Conservation (phyloP, 2,113 vertebrate genomes). For the Poeciliopsis turrubarensis region DNA sequence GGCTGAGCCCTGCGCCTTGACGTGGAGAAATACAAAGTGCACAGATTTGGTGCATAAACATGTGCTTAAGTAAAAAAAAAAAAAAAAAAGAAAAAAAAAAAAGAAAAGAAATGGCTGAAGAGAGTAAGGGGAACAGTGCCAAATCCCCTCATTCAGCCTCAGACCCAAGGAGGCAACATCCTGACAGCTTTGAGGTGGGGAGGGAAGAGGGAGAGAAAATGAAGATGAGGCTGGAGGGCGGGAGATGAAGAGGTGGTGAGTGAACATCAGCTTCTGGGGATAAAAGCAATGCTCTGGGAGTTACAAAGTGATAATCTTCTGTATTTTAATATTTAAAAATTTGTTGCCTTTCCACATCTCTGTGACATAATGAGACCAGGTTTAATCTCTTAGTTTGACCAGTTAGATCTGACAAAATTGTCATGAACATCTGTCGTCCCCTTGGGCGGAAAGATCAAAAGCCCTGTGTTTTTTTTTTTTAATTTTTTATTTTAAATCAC, state of each 20-base stretch:
- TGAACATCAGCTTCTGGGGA: constrained; percentile 50
- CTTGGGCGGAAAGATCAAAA: constrained; percentile 5
- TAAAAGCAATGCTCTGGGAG: constrained; percentile 46
- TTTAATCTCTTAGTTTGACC: constrained; percentile 25
- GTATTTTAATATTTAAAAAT: constrained; percentile 30
- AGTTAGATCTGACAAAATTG: constrained; percentile 3
- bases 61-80: constrained; percentile 52
- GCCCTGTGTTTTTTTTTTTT: neutral
- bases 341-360: constrained; percentile 10
- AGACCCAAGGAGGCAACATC: constrained; percentile 70
- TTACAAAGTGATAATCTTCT: constrained; percentile 47
- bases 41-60: constrained; percentile 75
- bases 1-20: constrained; percentile 67
- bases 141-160: constrained; percentile 74
- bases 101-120: constrained; percentile 30
- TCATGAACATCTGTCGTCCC: neutral
- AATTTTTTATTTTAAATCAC: no score
- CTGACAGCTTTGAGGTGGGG: constrained; percentile 72
- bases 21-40: constrained; percentile 72
- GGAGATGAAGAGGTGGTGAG: constrained; percentile 32
- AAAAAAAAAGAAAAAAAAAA: neutral
- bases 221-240: neutral
- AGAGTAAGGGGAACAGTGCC: constrained; percentile 55
- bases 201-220: constrained; percentile 14
- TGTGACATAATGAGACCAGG: constrained; percentile 22